These are phyloP conservation scores for Odontamblyopus rebecca DNA, from an alignment of 2,797 vertebrate genomes.

Conservation along the genomic window DNA sequence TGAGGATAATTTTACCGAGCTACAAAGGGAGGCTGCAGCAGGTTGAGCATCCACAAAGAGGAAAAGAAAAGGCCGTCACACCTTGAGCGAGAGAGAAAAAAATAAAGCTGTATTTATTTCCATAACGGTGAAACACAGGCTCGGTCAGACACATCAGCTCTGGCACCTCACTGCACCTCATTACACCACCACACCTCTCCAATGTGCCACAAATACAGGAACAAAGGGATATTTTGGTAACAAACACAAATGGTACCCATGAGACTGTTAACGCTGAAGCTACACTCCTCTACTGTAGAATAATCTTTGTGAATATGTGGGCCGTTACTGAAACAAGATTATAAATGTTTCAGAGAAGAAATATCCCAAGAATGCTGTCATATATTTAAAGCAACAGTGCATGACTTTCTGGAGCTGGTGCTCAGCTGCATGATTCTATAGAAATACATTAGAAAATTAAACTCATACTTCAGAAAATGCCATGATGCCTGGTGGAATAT, in stretches of 20 bases:
- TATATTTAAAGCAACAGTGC: no score
- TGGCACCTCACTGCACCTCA: slow-evolving; percentile 66
- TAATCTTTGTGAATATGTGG: slow-evolving; percentile 9
- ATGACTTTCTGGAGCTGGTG: no score
- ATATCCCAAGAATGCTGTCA: no score
- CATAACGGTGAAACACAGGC: slow-evolving; percentile 65
- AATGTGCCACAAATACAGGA: slow-evolving; percentile 60
- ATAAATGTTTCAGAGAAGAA: background rate
- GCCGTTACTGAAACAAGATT: slow-evolving; percentile 10
- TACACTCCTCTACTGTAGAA: slow-evolving; percentile 24
- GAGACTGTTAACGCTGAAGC: slow-evolving; percentile 33
- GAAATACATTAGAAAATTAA: no score
- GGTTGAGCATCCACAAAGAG: slow-evolving; percentile 21
- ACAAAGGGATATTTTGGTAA: slow-evolving; percentile 60
- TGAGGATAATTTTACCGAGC: slow-evolving; percentile 46
- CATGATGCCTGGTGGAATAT: no score
- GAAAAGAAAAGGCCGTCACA: slow-evolving; percentile 28
- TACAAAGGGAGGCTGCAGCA: slow-evolving; percentile 37
- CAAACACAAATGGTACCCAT: slow-evolving; percentile 38
- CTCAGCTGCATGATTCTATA: no score
- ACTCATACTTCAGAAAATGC: background rate
- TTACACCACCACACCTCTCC: slow-evolving; percentile 70
- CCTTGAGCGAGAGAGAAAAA: slow-evolving; percentile 45
- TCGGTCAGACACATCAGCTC: slow-evolving; percentile 66
- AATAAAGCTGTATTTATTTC: slow-evolving; percentile 53